phyloP scores from a whole-genome alignment of 2,888 invertebrate species.

The Artemia sp. region DNA sequence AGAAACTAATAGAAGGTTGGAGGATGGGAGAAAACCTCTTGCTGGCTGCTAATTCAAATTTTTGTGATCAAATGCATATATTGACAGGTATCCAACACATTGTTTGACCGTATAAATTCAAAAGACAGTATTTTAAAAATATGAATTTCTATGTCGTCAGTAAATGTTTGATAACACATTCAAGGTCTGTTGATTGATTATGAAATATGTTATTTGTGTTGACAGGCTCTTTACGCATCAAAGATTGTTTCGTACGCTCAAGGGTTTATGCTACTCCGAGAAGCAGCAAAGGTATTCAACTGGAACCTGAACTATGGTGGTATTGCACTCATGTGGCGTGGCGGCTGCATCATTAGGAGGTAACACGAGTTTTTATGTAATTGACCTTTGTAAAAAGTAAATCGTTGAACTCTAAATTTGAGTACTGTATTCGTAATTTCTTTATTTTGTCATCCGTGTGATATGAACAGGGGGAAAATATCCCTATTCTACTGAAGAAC shows the following conservation, averaged over 20 bases:
- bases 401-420: neutral
- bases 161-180: neutral
- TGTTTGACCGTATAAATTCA: too few relatives aligned
- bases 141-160: too few relatives aligned
- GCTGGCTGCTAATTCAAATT: too few relatives aligned
- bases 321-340: conserved; percentile 98
- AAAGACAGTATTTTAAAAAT: too few relatives aligned
- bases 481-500: too few relatives aligned
- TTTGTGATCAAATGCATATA: too few relatives aligned
- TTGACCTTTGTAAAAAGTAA: neutral
- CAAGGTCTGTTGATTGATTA: neutral
- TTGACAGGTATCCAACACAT: too few relatives aligned
- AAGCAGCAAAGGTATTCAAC: conserved; percentile 71
- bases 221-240: conserved; percentile 78
- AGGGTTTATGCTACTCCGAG: conserved; percentile 85
- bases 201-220: conserved; percentile 17
- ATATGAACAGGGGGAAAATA: neutral
- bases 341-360: conserved; percentile 95
- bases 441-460: neutral
- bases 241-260: conserved; percentile 98
- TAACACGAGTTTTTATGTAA: conserved; percentile 29
- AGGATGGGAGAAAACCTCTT: too few relatives aligned
- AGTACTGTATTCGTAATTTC: neutral
- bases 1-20: too few relatives aligned
- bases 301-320: conserved; percentile 96